These are phyloP conservation scores for Crocidura indochinensis DNA, from an alignment of 2,797 vertebrate genomes.

Conservation along the genomic window DNA sequence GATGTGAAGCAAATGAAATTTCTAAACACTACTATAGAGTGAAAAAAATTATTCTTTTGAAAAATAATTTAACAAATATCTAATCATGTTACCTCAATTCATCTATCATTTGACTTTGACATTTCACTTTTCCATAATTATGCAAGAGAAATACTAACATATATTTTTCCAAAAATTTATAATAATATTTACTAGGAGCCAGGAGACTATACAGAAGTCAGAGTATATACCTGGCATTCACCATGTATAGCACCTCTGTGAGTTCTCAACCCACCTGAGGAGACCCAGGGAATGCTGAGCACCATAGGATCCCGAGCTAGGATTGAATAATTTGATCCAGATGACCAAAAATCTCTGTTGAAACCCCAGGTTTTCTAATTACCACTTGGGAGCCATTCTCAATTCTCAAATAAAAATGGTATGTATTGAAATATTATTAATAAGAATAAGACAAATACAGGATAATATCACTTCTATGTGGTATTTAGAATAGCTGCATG, in stretches of 20 bases:
- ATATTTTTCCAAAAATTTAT: not conserved
- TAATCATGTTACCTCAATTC: not conserved
- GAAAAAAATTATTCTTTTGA: not conserved
- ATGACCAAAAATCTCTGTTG: too few species aligned
- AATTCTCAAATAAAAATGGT: not conserved
- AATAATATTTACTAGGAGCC: not conserved
- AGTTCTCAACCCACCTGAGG: too few species aligned
- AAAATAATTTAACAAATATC: not conserved
- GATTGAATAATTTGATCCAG: too few species aligned
- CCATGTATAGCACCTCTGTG: too few species aligned
- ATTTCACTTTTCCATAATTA: not conserved
- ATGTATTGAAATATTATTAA: constrained; percentile 5
- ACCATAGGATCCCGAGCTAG: too few species aligned
- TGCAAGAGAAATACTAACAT: constrained; percentile 31
- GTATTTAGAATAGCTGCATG: too few species aligned
- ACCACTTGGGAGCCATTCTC: too few species aligned
- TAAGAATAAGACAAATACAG: not conserved
- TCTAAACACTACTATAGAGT: not conserved
- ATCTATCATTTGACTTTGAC: not conserved
- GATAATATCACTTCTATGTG: too few species aligned
- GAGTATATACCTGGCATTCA: too few species aligned
- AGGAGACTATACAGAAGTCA: too few species aligned
- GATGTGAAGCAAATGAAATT: constrained; percentile 1
- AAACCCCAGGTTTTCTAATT: too few species aligned
- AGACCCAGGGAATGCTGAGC: too few species aligned